Conservation (phyloP, 2,113 vertebrate genomes). For the Brienomyrus brachyistius region DNA sequence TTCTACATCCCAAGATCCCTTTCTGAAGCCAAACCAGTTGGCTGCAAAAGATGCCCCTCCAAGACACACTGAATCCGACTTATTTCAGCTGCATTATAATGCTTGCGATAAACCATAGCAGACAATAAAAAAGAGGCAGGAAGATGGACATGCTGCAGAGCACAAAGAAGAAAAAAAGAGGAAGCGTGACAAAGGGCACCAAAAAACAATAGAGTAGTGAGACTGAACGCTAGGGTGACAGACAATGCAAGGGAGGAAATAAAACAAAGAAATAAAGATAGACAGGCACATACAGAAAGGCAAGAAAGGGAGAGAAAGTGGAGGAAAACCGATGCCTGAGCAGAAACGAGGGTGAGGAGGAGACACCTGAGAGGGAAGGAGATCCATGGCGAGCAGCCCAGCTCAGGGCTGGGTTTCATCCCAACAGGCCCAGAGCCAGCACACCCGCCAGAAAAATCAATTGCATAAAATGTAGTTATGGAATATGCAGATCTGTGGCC, state of each 20-base stretch:
- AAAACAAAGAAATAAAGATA: background rate
- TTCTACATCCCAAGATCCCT: background rate
- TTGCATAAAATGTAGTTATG: constrained; percentile 44
- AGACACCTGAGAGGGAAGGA: background rate
- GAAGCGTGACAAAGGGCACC: background rate
- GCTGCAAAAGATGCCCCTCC: background rate
- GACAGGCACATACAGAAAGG: background rate
- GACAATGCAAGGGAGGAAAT: background rate
- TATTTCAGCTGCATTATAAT: background rate
- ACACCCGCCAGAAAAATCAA: constrained; percentile 30
- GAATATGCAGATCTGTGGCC: constrained; percentile 38
- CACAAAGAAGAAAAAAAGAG: background rate
- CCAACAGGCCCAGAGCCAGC: constrained; percentile 30
- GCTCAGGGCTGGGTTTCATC: constrained; percentile 18
- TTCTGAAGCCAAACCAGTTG: background rate
- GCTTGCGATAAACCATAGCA: background rate
- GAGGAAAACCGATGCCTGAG: background rate
- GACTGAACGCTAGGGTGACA: background rate
- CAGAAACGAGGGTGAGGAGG: background rate
- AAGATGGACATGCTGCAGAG: background rate
- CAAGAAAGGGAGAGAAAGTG: background rate
- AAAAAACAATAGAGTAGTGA: background rate
- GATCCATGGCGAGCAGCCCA: background rate
- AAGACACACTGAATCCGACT: background rate
- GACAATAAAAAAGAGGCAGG: background rate